phyloP scores from a whole-genome alignment of 1,140 invertebrate species.

The Pseudobourletiella spinata region DNA sequence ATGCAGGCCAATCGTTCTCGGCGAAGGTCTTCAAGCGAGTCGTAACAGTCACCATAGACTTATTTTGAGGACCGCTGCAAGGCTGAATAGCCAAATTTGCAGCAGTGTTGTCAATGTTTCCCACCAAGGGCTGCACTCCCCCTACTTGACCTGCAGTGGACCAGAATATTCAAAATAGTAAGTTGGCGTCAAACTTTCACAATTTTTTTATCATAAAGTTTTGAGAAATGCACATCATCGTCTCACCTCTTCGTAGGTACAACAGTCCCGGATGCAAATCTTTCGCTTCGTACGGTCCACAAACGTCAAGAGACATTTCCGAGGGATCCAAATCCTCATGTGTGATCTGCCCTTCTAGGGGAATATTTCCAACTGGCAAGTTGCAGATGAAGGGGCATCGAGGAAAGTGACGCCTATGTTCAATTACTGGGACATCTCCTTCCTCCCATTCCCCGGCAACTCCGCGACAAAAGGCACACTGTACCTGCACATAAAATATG shows the following conservation, averaged over 20 bases:
- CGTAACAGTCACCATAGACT: neutral
- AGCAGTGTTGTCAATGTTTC: neutral
- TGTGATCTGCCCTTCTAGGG: slow-evolving; percentile 16
- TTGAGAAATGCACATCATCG: no score
- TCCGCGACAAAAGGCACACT: slow-evolving; percentile 73
- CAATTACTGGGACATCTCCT: slow-evolving; percentile 61
- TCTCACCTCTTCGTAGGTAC: no score
- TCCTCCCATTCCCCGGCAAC: slow-evolving; percentile 60
- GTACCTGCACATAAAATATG: slow-evolving; percentile 48
- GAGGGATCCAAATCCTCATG: slow-evolving; percentile 2
- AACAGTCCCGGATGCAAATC: no score
- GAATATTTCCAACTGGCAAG: slow-evolving; percentile 33
- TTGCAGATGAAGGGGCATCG: slow-evolving; percentile 50
- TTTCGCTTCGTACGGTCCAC: no score
- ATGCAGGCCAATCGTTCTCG: slow-evolving; percentile 22
- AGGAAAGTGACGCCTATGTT: slow-evolving; percentile 70
- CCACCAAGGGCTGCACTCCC: neutral
- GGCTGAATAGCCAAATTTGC: neutral
- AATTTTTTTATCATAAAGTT: no score
- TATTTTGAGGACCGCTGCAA: neutral
- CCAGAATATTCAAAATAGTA: no score
- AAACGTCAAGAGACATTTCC: slow-evolving; percentile 25
- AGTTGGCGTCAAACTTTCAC: no score
- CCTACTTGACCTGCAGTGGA: no score
- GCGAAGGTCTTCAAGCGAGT: neutral